A percentile compares a stretch with the other conserved stretches of the same genome.
Evolutionary conservation across 2,797 vertebrate genomes (phyloP).

Genomic region (Dermochelys coriacea): DNA sequence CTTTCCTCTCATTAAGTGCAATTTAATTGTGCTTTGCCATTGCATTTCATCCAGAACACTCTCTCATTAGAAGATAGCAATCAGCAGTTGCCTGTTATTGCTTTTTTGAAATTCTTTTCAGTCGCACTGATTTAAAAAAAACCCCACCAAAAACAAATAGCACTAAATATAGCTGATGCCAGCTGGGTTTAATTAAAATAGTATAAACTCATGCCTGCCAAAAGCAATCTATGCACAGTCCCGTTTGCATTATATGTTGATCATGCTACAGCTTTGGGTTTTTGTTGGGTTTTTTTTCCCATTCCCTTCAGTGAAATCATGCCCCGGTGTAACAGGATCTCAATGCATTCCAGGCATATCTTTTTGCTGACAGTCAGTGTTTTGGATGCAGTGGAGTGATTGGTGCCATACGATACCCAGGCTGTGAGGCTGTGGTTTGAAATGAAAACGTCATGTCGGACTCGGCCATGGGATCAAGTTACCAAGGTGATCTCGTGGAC

Average conservation of each 20-base stretch:
- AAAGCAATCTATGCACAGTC: background rate
- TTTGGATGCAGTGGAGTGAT: background rate
- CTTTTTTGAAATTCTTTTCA: background rate
- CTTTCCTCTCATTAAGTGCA: background rate
- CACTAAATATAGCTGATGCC: background rate
- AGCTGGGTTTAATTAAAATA: slow-evolving; percentile 33
- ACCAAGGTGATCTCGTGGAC: background rate
- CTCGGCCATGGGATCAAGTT: background rate
- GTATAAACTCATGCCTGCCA: background rate
- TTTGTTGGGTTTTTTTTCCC: background rate
- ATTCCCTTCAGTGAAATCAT: slow-evolving; percentile 28
- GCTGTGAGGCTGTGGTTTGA: background rate
- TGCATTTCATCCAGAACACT: background rate
- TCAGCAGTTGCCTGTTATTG: background rate
- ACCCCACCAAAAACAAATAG: background rate
- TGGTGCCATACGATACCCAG: background rate
- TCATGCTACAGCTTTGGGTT: background rate
- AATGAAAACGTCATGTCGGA: background rate
- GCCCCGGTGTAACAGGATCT: background rate
- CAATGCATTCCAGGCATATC: slow-evolving; percentile 23
- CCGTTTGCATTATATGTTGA: background rate
- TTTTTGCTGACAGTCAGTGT: background rate
- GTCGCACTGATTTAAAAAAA: background rate
- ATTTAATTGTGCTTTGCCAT: background rate
- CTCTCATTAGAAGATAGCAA: background rate